Conservation (phyloP, 2,888 invertebrate species). For the Thecophora atra region DNA sequence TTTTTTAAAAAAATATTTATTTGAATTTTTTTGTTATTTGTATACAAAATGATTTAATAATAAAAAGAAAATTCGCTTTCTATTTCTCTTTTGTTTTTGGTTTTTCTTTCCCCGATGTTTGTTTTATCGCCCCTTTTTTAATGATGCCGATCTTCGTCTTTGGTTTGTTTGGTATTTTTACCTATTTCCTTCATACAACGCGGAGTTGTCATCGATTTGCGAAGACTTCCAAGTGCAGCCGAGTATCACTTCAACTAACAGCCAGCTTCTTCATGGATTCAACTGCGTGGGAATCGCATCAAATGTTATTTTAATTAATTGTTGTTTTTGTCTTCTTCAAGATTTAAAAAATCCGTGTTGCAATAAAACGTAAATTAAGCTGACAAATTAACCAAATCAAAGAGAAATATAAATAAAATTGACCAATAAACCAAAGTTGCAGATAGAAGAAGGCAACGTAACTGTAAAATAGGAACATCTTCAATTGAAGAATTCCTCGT, state of each 20-base stretch:
- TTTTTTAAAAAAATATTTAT: too few relatives aligned
- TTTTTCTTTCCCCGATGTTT: too few relatives aligned
- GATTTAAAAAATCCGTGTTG: too few relatives aligned
- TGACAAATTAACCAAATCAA: slow-evolving; percentile 28
- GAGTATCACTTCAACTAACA: neutral
- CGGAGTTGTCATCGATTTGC: slow-evolving; percentile 24
- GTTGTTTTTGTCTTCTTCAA: too few relatives aligned
- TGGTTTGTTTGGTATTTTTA: neutral
- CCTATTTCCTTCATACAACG: slow-evolving; percentile 7
- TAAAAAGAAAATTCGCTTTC: too few relatives aligned
- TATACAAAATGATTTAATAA: too few relatives aligned
- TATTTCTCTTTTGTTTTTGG: too few relatives aligned
- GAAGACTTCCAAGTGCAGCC: neutral
- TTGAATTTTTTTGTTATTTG: too few relatives aligned
- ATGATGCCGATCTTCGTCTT: neutral
- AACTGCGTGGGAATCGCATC: slow-evolving; percentile 15
- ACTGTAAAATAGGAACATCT: too few relatives aligned
- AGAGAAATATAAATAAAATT: neutral
- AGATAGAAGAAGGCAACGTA: too few relatives aligned
- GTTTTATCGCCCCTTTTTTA: neutral
- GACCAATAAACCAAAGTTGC: too few relatives aligned
- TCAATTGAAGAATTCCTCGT: too few relatives aligned
- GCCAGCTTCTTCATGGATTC: neutral
- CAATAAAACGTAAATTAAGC: slow-evolving; percentile 15
- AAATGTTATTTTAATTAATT: neutral